Evolutionary conservation across 1,140 invertebrate species (phyloP).

Genomic region (Papilio machaon): DNA sequence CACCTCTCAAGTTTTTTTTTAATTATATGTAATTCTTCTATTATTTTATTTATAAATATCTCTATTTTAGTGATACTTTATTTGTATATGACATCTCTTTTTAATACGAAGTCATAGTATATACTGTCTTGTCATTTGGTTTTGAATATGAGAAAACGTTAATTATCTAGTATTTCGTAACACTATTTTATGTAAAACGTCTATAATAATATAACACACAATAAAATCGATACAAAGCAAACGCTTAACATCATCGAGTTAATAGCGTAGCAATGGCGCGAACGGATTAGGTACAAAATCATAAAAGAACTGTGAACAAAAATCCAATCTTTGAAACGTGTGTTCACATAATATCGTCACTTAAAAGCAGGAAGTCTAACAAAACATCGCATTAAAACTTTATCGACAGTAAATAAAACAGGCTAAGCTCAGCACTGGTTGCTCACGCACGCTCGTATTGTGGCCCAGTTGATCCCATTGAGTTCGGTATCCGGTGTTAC

Average conservation of each 20-base stretch:
- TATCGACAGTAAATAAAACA: slow-evolving; percentile 41
- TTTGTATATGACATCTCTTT: too few relatives aligned
- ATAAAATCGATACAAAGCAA: background rate
- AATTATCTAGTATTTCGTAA: too few relatives aligned
- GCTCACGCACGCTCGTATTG: slow-evolving; percentile 45
- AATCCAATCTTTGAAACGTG: slow-evolving; percentile 10
- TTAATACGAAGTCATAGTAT: too few relatives aligned
- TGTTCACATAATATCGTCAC: slow-evolving; percentile 17
- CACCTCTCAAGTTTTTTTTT: too few relatives aligned
- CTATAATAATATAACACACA: background rate
- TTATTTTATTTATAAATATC: too few relatives aligned
- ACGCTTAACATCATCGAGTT: background rate
- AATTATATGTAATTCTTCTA: too few relatives aligned
- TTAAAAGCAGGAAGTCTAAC: slow-evolving; percentile 26
- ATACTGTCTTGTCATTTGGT: too few relatives aligned
- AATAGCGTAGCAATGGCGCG: background rate
- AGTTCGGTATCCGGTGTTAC: slow-evolving; percentile 36
- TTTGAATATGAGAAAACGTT: too few relatives aligned
- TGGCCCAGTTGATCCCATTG: slow-evolving; percentile 44
- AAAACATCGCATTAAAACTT: slow-evolving; percentile 29
- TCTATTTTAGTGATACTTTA: too few relatives aligned
- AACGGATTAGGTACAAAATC: background rate
- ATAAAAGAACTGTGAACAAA: slow-evolving; percentile 15
- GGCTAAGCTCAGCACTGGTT: slow-evolving; percentile 44
- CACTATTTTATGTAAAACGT: too few relatives aligned